Evolutionary conservation across 2,113 vertebrate genomes (phyloP).

Genomic region (Meles meles): DNA sequence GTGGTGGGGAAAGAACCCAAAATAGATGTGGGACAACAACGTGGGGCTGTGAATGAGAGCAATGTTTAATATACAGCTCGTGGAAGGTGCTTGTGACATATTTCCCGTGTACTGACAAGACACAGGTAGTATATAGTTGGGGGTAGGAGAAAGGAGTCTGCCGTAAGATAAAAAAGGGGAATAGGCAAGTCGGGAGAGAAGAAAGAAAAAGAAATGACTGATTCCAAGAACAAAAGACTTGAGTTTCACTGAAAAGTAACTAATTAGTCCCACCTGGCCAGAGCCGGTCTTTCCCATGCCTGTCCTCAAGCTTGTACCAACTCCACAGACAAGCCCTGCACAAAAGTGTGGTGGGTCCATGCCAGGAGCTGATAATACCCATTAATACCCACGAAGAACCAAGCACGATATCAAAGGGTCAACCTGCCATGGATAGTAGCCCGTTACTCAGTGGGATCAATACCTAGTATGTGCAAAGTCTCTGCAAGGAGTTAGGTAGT

Average conservation of each 20-base stretch:
- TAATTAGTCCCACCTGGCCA: background rate
- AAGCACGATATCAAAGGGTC: background rate
- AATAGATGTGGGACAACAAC: accelerated
- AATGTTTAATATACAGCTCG: background rate
- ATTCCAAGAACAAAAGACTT: background rate
- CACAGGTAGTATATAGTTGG: background rate
- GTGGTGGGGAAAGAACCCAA: background rate
- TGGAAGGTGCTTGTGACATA: accelerated
- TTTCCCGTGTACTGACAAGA: background rate
- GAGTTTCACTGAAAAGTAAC: background rate
- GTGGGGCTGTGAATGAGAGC: accelerated
- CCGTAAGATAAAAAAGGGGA: background rate
- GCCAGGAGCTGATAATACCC: accelerated
- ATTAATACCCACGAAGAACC: background rate
- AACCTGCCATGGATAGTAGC: background rate
- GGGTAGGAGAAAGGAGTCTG: background rate
- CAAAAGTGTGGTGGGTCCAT: accelerated
- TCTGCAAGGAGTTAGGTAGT: too few relatives aligned
- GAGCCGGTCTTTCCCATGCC: background rate
- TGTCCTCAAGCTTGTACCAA: background rate
- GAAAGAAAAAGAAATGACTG: background rate
- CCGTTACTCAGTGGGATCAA: background rate
- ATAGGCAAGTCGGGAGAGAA: background rate
- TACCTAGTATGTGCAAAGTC: accelerated
- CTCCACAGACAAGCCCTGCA: background rate